Base-by-base conservation (phyloP, 2,797 vertebrate species). In the Pelodytes ibericus region DNA sequence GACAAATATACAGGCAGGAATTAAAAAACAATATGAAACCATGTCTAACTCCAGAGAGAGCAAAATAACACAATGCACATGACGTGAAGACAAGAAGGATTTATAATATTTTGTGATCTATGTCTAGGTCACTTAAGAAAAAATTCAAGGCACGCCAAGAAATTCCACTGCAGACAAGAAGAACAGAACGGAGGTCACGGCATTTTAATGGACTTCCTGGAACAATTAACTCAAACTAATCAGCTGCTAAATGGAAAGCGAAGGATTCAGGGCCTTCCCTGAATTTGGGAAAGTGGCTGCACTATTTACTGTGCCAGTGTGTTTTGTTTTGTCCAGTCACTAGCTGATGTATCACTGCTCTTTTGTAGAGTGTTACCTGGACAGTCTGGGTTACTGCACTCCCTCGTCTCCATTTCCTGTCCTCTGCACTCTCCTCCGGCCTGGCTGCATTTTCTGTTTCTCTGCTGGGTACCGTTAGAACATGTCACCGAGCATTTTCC, bases 361-460 rank as follows among this genome's bases (percentile, higher is more conserved):
- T 8, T 20, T 53, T 13, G 16, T 7, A 22, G n/a, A 53, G 49
- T 44, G 13, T 53, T 91, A 96, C 95, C 94, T 1, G 91, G 88
- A 82, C 96, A 98, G 10, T 92, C 90, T 0, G 92, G 91, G 83
- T 91, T 96, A 88, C 83, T 84, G 85, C 97, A 99, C 9, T 96
- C 94, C 13, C 92, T 88, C 82, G 91, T 95, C 83, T 99, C 95
- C 0, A 94, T 91, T 81, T 97, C 95, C 44, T 91, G 87, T 5
- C 96, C 96, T 8, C 93, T 91, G 79, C 96, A 99, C 58, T 97
- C 95, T 0, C 94, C 94, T 95, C 94, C 97, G 84, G 94, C 92
- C 2, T 96, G 96, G 65, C 94, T 92, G 92, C 97, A 98, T 77
- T 92, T 92, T 61, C 96, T 91, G 84, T 92, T 95, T 72, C 96